Base-by-base conservation (phyloP, 1,140 invertebrate species). In the Drosophila tani region DNA sequence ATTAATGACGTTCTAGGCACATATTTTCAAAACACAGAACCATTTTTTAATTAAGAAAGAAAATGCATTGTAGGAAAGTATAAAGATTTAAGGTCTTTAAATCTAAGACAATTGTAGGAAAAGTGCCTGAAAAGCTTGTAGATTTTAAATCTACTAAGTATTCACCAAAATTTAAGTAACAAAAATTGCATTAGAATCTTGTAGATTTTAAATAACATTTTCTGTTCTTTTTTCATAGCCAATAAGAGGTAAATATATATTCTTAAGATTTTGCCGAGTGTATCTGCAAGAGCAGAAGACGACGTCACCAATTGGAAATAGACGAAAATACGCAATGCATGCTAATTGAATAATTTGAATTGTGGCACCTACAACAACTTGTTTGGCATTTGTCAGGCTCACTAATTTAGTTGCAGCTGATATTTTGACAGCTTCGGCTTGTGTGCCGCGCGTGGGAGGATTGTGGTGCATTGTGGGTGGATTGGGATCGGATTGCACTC, bases 311-410 rank as follows among this genome's bases (percentile, higher is more conserved):
- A 81, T 91, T 83, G 63, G 66, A 91, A 91, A 91, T 91, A 91
- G 87, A 87, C 81, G 80, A 87, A 91, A 77, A 91, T 82, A 91
- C 87, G 87, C 86, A 91, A 82, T 82, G 84, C 85, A 88, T 88
- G 86, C 86, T 90, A 88, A 88, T 90, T 88, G 85, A 90, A 90
- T 88, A 85, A 90, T 84, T 84, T 71, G 85, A 88, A 83, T 90
- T 90, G 85, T 90, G 79, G 85, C 85, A 88, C 84, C 84, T 90
- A 87, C 83, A 80, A 87, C 80, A 62, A 66, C 80, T 65, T 69
- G 73, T 68, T 79, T 86, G 75, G 81, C 76, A 82, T 82, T 82
- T 82, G 79, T 82, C 79, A 82, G 64, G 60, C 58, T 65, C 60
- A 73, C 79, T 87, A 88, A 88, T 88, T 88, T 87, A 82, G 84